Conservation (phyloP, 2,113 vertebrate genomes). For the Galemys pyrenaicus region DNA sequence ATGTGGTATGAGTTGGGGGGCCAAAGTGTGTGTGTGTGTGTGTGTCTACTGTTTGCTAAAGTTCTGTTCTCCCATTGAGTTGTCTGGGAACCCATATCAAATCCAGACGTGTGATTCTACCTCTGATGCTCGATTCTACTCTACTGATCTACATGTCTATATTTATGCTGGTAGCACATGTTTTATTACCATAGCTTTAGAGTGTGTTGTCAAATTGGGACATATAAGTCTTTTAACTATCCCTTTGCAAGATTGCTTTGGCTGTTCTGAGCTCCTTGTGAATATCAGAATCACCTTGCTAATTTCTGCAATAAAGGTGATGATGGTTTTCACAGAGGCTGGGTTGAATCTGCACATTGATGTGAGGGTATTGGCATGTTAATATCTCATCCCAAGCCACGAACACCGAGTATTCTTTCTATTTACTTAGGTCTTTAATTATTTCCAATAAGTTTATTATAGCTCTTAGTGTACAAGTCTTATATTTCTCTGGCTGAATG, state of each 20-base stretch:
- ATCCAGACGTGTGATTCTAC: not conserved
- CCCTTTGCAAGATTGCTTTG: not conserved
- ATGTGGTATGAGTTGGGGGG: no score
- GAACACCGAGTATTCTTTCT: not conserved
- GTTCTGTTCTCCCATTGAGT: not conserved
- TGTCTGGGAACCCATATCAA: not conserved
- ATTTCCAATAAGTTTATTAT: not conserved
- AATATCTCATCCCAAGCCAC: not conserved
- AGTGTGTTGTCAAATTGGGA: not conserved
- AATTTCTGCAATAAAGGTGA: not conserved
- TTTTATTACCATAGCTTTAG: not conserved
- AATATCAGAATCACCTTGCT: not conserved
- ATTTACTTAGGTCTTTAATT: not conserved
- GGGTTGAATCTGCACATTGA: no score
- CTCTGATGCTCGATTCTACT: not conserved
- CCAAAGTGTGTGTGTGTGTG: no score
- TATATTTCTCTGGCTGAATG: not conserved
- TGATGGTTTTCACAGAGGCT: not conserved
- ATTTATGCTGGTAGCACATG: not conserved
- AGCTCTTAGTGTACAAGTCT: not conserved
- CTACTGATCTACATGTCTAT: not conserved
- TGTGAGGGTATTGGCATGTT: no score
- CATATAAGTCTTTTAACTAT: fast-evolving
- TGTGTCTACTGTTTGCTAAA: no score
- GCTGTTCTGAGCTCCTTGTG: no score